Conservation (phyloP, 2,797 vertebrate genomes). For the Adelosebastes latens region DNA sequence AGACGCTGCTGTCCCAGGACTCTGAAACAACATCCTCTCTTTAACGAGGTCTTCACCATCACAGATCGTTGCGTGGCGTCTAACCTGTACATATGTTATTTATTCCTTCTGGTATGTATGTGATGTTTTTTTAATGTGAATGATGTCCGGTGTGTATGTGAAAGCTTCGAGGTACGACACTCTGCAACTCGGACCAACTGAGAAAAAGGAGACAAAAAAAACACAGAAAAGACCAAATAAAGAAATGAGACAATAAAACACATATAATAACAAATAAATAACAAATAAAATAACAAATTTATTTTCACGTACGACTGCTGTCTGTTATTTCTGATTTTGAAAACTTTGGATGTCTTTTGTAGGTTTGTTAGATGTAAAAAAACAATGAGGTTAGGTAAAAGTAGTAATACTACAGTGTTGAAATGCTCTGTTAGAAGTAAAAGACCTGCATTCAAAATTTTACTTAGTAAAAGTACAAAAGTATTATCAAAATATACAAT, state of each 20-base stretch:
- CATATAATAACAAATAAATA: constrained; percentile 31
- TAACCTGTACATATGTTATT: constrained; percentile 73
- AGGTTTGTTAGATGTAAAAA: background rate
- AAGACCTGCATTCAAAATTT: too few relatives aligned
- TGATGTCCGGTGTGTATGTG: background rate
- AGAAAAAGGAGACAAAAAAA: background rate
- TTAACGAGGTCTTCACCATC: background rate
- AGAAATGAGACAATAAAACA: constrained; percentile 7
- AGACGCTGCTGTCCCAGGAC: constrained; percentile 17
- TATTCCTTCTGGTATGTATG: constrained; percentile 60
- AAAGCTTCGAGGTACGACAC: constrained; percentile 1
- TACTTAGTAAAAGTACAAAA: too few relatives aligned
- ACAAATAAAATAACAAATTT: constrained; percentile 22
- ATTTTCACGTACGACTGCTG: constrained; percentile 36
- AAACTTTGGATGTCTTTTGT: background rate
- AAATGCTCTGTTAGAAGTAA: too few relatives aligned
- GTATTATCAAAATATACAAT: too few relatives aligned
- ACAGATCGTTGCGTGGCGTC: background rate
- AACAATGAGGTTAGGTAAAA: background rate
- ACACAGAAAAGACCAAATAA: constrained; percentile 49
- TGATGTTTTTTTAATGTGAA: constrained; percentile 19
- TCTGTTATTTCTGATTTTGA: constrained; percentile 15
- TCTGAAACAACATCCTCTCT: background rate
- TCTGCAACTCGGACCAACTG: constrained; percentile 35
- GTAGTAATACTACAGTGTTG: background rate